Base-by-base conservation (phyloP, 2,888 invertebrate species). In the Cephus nigrinus region DNA sequence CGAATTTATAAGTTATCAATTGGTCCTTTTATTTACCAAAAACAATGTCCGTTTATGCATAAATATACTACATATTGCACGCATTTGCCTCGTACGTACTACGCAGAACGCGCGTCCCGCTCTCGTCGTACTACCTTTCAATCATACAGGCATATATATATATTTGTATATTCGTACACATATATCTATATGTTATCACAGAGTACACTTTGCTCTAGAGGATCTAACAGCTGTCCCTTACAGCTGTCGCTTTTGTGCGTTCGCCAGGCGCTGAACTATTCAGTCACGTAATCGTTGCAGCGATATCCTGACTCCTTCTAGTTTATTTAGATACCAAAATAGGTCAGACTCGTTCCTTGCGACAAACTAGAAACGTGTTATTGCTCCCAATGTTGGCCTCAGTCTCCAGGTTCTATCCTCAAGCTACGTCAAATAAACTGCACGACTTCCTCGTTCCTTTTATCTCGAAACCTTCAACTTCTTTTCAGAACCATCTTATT, bases 151-250 rank as follows among this genome's bases (percentile, higher is more conserved):
- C 79, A 76, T 35, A 77, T 75, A 81, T 75, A 76, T 79, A 76
- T 76, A 76, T 81, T 79, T 75, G 69, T 74, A 76, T 71, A 30
- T 71, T 72, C 68, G 72, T 73, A 73, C 68, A 40, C 72, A 73
- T 79, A 78, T 76, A 69, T 78, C 77, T 78, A 81, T 81, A 79
- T 82, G 83, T 84, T 84, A 84, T 84, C 84, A 84, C 84, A 84
- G 84, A 81, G 84, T 82, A 84, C 77, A 84, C 84, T 84, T 84
- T 82, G 81, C 80, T 84, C 80, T 81, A 79, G 79, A 81, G 76
- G 74, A 78, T 78, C 76, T 78, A 74, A 78, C 71, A 75, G 74
- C 35, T 76, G 76, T 74, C 35, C 55, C 75, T 75, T 75, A 71
- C 75, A 72, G 55, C 55, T 55, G 23, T 55, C 55, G 55, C 55